These are phyloP conservation scores for Lordiphosa clarofinis DNA, from an alignment of 1,140 invertebrate species.

Conservation along the genomic window DNA sequence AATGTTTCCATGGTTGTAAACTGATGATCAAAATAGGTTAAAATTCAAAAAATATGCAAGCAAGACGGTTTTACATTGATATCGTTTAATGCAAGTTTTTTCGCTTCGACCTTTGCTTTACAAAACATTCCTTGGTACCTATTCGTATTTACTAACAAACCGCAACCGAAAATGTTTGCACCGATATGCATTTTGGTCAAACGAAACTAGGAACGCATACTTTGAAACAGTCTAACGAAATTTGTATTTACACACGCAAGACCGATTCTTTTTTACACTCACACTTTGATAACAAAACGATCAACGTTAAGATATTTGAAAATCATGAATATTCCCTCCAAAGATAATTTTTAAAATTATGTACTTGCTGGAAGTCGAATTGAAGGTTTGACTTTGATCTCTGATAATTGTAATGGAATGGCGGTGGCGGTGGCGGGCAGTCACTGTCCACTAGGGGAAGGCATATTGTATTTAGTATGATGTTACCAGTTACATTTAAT, in stretches of 20 bases:
- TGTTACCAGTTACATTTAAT: conserved; percentile 71
- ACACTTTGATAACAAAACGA: conserved; percentile 50
- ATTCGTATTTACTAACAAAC: conserved; percentile 23
- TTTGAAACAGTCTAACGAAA: too few species aligned
- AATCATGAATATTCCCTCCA: conserved; percentile 79
- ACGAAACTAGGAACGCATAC: conserved; percentile 12
- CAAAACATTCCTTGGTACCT: conserved; percentile 35
- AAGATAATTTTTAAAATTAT: conserved; percentile 77
- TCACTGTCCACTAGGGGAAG: conserved; percentile 37
- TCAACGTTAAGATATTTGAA: conserved; percentile 63
- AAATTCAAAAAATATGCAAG: conserved; percentile 24
- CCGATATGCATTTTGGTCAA: conserved; percentile 41
- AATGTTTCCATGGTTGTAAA: conserved; percentile 69
- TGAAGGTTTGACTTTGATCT: conserved; percentile 43
- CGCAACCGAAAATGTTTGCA: conserved; percentile 15
- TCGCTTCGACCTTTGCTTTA: conserved; percentile 48
- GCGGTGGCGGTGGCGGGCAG: conserved; percentile 6
- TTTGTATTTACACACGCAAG: too few species aligned
- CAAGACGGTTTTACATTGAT: too few species aligned
- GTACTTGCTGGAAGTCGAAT: conserved; percentile 58
- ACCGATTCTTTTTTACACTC: neutral
- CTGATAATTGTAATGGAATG: conserved; percentile 49
- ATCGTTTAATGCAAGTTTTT: conserved; percentile 39
- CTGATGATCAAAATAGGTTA: conserved; percentile 78
- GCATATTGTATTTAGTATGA: conserved; percentile 67